phyloP scores from a whole-genome alignment of 2,888 invertebrate genomes.

The Morpho deidamia region DNA sequence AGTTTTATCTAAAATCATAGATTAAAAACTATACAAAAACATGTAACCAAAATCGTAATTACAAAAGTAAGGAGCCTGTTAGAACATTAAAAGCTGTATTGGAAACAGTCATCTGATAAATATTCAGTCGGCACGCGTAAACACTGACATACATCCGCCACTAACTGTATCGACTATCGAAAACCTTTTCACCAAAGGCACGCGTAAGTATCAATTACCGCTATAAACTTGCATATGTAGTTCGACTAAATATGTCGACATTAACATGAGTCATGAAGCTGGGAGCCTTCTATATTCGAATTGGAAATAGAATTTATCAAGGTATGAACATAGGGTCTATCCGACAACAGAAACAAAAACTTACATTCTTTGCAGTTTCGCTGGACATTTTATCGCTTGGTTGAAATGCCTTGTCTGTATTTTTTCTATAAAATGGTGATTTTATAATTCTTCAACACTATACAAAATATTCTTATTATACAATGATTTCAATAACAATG shows the following conservation, averaged over 20 bases:
- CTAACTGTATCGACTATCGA: slow-evolving; percentile 48
- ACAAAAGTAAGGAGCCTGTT: too few species aligned
- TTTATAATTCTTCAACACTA: too few species aligned
- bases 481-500: too few species aligned
- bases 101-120: slow-evolving; percentile 35
- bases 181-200: slow-evolving; percentile 36
- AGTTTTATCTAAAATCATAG: too few species aligned
- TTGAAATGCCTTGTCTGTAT: background rate
- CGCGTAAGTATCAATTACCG: slow-evolving; percentile 27
- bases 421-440: too few species aligned
- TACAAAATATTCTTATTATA: too few species aligned
- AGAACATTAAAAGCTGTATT: background rate
- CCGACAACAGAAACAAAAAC: slow-evolving; percentile 34
- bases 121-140: slow-evolving; percentile 46
- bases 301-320: background rate
- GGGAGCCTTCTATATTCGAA: too few species aligned
- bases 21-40: too few species aligned
- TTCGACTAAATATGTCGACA: slow-evolving; percentile 8
- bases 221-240: slow-evolving; percentile 5
- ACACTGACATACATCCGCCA: slow-evolving; percentile 53
- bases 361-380: slow-evolving; percentile 80
- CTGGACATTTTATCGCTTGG: slow-evolving; percentile 67
- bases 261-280: slow-evolving; percentile 12
- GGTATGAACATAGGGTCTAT: background rate
- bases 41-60: too few species aligned